These are phyloP conservation scores for Podarcis siculus DNA, from an alignment of 2,797 vertebrate species.

Conservation along the genomic window DNA sequence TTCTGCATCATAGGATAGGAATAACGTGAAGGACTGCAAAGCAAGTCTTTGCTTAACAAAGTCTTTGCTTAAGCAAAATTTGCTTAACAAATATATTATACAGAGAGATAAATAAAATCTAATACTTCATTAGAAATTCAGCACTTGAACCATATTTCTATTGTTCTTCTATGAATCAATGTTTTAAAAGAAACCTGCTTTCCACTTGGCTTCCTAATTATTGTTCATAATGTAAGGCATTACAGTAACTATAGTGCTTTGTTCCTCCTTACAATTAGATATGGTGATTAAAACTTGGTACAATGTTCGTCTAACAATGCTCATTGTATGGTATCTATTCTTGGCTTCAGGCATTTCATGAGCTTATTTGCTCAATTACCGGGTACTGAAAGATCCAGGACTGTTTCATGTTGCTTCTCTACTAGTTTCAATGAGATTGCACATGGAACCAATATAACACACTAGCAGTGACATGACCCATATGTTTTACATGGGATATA, in stretches of 20 bases:
- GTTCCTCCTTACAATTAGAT: conserved; percentile 50
- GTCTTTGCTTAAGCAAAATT: background rate
- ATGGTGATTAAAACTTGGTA: conserved; percentile 12
- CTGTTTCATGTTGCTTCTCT: background rate
- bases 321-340: conserved; percentile 36
- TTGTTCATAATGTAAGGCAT: conserved; percentile 34
- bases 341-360: conserved; percentile 39
- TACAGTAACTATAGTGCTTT: conserved; percentile 39
- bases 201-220: conserved; percentile 11
- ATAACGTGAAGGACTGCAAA: background rate
- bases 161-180: background rate
- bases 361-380: conserved; percentile 13
- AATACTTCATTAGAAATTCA: background rate
- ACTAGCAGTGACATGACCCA: background rate
- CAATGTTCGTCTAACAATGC: conserved; percentile 47
- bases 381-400: background rate
- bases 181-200: conserved; percentile 13
- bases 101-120: background rate
- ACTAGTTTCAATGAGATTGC: background rate
- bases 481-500: background rate
- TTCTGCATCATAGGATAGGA: background rate
- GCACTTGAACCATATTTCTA: background rate
- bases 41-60: background rate
- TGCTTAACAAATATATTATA: background rate
- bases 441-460: background rate